A percentile compares a stretch with the other conserved stretches of the same genome.
Conservation (phyloP, 2,113 vertebrate species). For the Coreoperca whiteheadi region DNA sequence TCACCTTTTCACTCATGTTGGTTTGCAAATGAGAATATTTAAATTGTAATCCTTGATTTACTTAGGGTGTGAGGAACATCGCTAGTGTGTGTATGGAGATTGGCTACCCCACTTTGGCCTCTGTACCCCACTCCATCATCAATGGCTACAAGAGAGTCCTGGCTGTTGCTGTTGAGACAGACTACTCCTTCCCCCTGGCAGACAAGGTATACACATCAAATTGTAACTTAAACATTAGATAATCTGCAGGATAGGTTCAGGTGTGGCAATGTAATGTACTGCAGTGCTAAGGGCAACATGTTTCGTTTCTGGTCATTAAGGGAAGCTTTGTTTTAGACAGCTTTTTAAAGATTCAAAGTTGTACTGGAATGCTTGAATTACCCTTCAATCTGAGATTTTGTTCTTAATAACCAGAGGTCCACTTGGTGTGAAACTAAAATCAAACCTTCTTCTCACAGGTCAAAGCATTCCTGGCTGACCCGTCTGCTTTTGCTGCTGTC, state of each 20-base stretch:
- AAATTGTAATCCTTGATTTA: too few relatives aligned
- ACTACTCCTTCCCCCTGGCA: conserved; percentile 96
- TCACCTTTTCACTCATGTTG: not conserved
- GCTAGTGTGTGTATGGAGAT: conserved; percentile 97
- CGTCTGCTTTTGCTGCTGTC: conserved; percentile 90
- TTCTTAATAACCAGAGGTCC: not conserved
- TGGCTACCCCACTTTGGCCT: conserved; percentile 97
- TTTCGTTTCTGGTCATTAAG: conserved; percentile 4
- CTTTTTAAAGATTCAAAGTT: not conserved
- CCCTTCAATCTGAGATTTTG: not conserved
- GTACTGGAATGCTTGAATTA: not conserved
- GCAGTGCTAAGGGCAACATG: conserved; percentile 47
- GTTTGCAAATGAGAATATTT: not conserved
- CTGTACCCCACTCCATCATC: conserved; percentile 94
- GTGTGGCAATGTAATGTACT: conserved; percentile 32
- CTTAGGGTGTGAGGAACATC: conserved; percentile 95
- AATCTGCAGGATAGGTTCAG: conserved; percentile 45
- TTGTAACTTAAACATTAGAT: not conserved
- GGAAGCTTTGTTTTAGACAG: conserved; percentile 33
- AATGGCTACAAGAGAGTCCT: conserved; percentile 97
- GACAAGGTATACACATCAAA: conserved; percentile 90
- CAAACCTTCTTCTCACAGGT: conserved; percentile 75
- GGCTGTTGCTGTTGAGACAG: conserved; percentile 94
- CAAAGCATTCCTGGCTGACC: conserved; percentile 95
- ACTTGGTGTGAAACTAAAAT: not conserved